Conservation (phyloP, 2,113 vertebrate species). For the Phrynosoma platyrhinos region DNA sequence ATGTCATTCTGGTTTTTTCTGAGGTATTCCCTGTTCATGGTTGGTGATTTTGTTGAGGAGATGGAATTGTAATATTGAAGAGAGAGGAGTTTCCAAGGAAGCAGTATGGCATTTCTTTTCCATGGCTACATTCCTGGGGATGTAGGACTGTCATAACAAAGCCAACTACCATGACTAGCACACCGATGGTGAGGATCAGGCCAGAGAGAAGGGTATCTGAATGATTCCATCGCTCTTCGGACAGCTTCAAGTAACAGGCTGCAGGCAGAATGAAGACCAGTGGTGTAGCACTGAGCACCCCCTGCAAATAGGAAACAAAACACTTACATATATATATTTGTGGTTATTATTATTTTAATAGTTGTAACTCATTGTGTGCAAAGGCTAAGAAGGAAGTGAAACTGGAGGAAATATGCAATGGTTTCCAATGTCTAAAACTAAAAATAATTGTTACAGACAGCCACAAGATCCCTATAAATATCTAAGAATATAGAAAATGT, state of each 20-base stretch:
- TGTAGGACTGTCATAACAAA: conserved; percentile 83
- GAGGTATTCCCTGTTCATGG: conserved; percentile 17
- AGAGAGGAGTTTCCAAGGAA: conserved; percentile 78
- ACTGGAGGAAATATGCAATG: background rate
- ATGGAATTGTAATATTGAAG: conserved; percentile 71
- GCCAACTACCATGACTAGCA: conserved; percentile 87
- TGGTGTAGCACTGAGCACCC: conserved; percentile 89
- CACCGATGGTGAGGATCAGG: conserved; percentile 82
- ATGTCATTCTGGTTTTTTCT: background rate
- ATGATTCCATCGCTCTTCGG: conserved; percentile 84
- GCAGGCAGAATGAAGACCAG: conserved; percentile 95
- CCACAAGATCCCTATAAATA: conserved; percentile 13
- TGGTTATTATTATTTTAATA: background rate
- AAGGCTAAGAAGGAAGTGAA: background rate
- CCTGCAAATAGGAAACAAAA: conserved; percentile 79
- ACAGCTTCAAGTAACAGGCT: conserved; percentile 91
- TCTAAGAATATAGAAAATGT: conserved; percentile 11
- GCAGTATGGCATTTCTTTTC: conserved; percentile 94
- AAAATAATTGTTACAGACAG: conserved; percentile 4
- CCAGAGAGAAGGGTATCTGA: conserved; percentile 82
- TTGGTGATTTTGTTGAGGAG: conserved; percentile 38
- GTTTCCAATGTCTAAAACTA: background rate
- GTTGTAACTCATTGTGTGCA: background rate
- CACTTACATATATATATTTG: background rate
- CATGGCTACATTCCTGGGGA: conserved; percentile 90